Base-by-base conservation (phyloP, 2,888 invertebrate species). In the Villa cingulata region DNA sequence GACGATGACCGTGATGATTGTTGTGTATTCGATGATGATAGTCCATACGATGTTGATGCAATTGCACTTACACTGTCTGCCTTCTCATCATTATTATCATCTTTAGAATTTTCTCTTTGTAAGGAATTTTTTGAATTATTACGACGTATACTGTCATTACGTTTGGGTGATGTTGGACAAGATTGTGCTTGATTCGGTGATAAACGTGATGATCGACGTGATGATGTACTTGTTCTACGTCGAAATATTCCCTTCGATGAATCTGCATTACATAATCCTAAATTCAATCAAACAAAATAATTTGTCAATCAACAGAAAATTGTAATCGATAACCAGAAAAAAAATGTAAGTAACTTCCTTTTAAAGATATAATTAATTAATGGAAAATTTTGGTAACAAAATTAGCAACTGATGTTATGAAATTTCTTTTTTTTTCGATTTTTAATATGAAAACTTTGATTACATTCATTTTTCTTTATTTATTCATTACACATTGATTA, bases 131-230 rank as follows among this genome's bases (percentile, higher is more conserved):
- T 66, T 20, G 17, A 19, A 32, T 17, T 40, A 19, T 16, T 45
- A 20, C 17, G 36, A 15, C 23, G 47, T 17, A 38, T 23, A 14
- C 44, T 27, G 2, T 12, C 12, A 32, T 12, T 23, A 48, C 65
- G 63, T 46, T 65, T 67, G 56, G 58, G 75, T 59, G 63, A 73
- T 57, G 55, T 68, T 56, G 58, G 71, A 59, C 59, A 70, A 54
- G 63, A 71, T 55, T 63, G 70, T 62, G 55, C 66, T 59, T 18
- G 62, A 57, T 48, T 65, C 62, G 51, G 61, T 61, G 43, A 43
- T 43, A 43, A 58, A 48, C 48, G 45, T 23, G 50, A 20, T 12
- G n/a, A n/a, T 56, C 64, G 62, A 32, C 59, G 60, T 48, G 69
- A 68, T 34, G 65, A 59, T 51, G 56, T 62, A 38, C 69, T 69